Percentiles rank a stretch among this genome's conserved stretches.
Conservation (phyloP, 2,888 invertebrate species). For the Eumerus sabulonum region DNA sequence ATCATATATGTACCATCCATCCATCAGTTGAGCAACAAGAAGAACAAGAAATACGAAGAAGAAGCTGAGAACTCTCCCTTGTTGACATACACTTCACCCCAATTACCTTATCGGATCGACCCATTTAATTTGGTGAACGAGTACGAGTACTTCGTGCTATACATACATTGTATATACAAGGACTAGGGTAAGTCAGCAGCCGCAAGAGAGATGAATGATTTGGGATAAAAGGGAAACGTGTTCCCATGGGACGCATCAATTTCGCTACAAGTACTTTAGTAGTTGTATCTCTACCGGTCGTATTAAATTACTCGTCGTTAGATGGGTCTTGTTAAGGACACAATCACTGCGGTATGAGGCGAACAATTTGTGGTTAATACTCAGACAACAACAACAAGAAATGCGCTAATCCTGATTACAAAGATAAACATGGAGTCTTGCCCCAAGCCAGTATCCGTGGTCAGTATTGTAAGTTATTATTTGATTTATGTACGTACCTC, state of each 20-base stretch:
- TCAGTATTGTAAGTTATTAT: slow-evolving; percentile 52
- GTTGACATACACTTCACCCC: slow-evolving; percentile 76
- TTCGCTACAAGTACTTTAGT: slow-evolving; percentile 39
- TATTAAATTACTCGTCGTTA: slow-evolving; percentile 78
- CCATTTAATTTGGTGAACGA: slow-evolving; percentile 74
- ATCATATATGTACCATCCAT: slow-evolving; percentile 59
- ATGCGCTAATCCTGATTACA: slow-evolving; percentile 45
- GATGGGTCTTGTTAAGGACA: slow-evolving; percentile 77
- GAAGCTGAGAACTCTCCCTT: slow-evolving; percentile 44
- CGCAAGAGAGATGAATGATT: slow-evolving; percentile 36
- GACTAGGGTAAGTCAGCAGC: slow-evolving; percentile 20
- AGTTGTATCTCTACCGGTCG: slow-evolving; percentile 47
- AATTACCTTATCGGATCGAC: slow-evolving; percentile 78
- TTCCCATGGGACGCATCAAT: slow-evolving; percentile 67
- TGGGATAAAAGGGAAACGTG: slow-evolving; percentile 41
- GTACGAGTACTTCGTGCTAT: slow-evolving; percentile 17
- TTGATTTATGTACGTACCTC: slow-evolving; percentile 48
- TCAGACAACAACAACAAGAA: slow-evolving; percentile 23
- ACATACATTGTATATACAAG: not conserved
- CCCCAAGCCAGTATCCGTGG: slow-evolving; percentile 54
- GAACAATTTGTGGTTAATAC: slow-evolving; percentile 57
- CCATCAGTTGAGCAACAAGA: slow-evolving; percentile 39
- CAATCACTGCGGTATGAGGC: slow-evolving; percentile 46
- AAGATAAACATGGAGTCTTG: slow-evolving; percentile 45
- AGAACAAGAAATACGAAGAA: too few relatives aligned